These are phyloP conservation scores for Halisarca cf. caerulea DNA, from an alignment of 37 sponge, comb jelly and placozoan genomes.

Conservation along the genomic window DNA sequence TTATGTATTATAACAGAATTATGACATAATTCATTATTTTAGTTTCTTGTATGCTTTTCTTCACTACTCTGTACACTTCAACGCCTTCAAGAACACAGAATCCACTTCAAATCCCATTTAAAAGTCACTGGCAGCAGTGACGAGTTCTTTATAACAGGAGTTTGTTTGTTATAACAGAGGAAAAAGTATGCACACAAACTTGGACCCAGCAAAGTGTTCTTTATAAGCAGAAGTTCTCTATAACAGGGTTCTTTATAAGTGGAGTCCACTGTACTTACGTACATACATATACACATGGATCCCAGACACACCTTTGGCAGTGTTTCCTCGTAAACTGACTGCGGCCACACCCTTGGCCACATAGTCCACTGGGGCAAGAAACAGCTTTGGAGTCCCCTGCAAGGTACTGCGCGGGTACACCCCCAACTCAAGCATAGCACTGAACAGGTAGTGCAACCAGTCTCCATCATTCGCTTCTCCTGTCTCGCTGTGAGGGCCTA, in stretches of 20 bases:
- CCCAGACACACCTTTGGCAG: not conserved
- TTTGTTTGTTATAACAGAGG: too few species aligned
- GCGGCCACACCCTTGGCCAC: slow-evolving; percentile 44
- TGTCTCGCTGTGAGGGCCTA: slow-evolving; percentile 48
- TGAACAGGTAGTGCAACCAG: slow-evolving; percentile 50
- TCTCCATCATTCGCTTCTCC: slow-evolving; percentile 49
- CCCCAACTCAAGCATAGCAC: slow-evolving; percentile 17
- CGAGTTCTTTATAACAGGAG: too few species aligned
- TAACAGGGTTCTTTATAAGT: too few species aligned
- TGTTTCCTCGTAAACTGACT: not conserved
- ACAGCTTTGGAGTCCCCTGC: not conserved
- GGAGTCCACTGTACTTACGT: not conserved
- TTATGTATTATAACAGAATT: too few species aligned
- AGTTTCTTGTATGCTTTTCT: too few species aligned
- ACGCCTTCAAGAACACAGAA: too few species aligned
- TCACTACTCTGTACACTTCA: too few species aligned
- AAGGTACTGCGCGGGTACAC: slow-evolving; percentile 6
- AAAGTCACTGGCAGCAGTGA: too few species aligned
- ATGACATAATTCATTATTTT: too few species aligned
- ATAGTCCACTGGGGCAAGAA: slow-evolving; percentile 45
- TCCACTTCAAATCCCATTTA: too few species aligned
- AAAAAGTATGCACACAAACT: not conserved
- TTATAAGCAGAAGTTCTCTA: too few species aligned
- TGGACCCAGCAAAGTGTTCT: not conserved
- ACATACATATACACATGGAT: not conserved